phyloP scores from a whole-genome alignment of 2,888 invertebrate genomes.

The Desoria tigrina region DNA sequence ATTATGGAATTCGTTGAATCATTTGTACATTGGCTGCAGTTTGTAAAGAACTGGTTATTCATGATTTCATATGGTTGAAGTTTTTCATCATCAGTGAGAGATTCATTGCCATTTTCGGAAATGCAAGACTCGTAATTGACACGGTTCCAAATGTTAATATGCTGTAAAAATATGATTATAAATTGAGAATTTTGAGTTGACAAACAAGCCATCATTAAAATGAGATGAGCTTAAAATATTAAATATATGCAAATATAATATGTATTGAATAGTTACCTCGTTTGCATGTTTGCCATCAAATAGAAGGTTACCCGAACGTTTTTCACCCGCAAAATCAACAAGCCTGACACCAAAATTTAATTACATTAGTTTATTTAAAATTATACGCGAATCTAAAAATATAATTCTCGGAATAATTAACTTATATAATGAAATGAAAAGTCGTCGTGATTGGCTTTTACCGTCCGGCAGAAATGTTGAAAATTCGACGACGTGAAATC shows the following conservation, averaged over 20 bases:
- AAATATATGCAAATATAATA: slow-evolving; percentile 12
- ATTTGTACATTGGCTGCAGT: slow-evolving; percentile 12
- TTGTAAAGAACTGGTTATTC: background rate
- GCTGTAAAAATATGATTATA: slow-evolving; percentile 1
- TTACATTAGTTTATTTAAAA: too few species aligned
- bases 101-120: background rate
- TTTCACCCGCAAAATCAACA: background rate
- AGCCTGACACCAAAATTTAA: too few species aligned
- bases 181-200: background rate
- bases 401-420: too few species aligned
- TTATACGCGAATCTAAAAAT: too few species aligned
- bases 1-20: slow-evolving; percentile 17
- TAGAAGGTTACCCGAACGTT: background rate
- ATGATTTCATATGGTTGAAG: background rate
- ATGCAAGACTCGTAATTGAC: slow-evolving; percentile 24
- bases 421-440: slow-evolving; percentile 7
- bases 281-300: background rate
- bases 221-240: slow-evolving; percentile 7
- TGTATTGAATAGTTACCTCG: slow-evolving; percentile 5
- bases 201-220: background rate
- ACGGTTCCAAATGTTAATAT: slow-evolving; percentile 38
- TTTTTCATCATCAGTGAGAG: background rate
- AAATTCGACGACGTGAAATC: slow-evolving; percentile 30
- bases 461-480: slow-evolving; percentile 18
- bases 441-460: too few species aligned